phyloP scores from a whole-genome alignment of 2,888 invertebrate species.

The Cordilura impudica region DNA sequence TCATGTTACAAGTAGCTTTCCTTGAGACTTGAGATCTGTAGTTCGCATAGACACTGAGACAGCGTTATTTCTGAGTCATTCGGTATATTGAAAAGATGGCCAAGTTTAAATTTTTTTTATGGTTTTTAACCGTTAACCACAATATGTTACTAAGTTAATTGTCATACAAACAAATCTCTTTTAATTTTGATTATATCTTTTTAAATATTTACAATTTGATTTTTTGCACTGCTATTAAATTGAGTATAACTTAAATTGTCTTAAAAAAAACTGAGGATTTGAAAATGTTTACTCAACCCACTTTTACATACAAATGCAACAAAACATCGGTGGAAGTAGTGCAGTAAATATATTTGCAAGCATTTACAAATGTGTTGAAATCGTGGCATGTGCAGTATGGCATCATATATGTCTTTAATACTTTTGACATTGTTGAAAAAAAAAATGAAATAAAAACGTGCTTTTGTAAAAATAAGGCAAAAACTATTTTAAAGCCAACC shows the following conservation, averaged over 20 bases:
- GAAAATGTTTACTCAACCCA: conserved; percentile 2
- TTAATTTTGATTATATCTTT: no score
- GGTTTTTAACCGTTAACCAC: no score
- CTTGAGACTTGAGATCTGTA: no score
- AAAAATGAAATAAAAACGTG: background rate
- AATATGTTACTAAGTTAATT: no score
- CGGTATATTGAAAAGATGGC: no score
- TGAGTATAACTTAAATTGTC: background rate
- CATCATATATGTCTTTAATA: conserved; percentile 10
- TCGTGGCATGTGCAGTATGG: conserved; percentile 34
- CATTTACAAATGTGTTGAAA: background rate
- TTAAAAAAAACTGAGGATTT: background rate
- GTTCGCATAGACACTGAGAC: no score
- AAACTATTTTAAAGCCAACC: conserved; percentile 42
- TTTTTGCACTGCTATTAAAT: no score
- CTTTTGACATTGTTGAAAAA: conserved; percentile 6
- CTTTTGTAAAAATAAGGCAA: conserved; percentile 28
- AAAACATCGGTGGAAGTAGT: background rate
- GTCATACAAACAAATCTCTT: no score
- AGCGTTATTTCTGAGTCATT: no score
- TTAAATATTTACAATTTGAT: no score
- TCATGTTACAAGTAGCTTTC: no score
- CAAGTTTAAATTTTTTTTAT: no score
- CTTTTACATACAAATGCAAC: background rate
- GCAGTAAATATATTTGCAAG: conserved; percentile 2